Evolutionary conservation across 2,888 invertebrate genomes (phyloP).

Genomic region (Lasioglossum malachurum): DNA sequence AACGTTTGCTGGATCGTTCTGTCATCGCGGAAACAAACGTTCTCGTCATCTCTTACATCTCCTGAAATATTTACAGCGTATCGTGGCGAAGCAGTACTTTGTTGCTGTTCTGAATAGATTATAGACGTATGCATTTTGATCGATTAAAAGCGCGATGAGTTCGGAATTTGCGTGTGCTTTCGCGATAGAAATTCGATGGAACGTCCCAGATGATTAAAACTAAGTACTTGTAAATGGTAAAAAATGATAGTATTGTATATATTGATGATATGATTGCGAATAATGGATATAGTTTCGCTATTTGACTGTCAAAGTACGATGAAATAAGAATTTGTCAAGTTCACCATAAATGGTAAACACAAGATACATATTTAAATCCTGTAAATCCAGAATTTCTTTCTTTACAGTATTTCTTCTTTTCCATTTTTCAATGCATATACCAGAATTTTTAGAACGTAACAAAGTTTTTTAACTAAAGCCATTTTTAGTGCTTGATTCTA

Average conservation of each 20-base stretch:
- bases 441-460: too few species aligned
- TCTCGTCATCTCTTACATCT: neutral
- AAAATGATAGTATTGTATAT: neutral
- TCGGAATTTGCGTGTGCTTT: neutral
- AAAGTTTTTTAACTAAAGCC: too few species aligned
- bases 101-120: neutral
- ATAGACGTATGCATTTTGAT: neutral
- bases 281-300: neutral
- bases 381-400: too few species aligned
- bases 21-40: neutral
- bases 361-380: too few species aligned
- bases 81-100: neutral
- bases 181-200: neutral
- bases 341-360: too few species aligned
- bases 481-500: too few species aligned
- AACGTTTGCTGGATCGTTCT: neutral
- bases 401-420: too few species aligned
- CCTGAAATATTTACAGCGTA: slow-evolving; percentile 4
- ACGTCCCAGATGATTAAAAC: neutral
- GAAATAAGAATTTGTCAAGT: neutral
- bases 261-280: neutral
- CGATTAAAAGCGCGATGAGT: neutral
- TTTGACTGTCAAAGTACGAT: neutral
- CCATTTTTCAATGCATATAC: too few species aligned
- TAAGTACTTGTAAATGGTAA: neutral